phyloP scores from a whole-genome alignment of 2,888 invertebrate genomes.

The Apocheima hispidaria region DNA sequence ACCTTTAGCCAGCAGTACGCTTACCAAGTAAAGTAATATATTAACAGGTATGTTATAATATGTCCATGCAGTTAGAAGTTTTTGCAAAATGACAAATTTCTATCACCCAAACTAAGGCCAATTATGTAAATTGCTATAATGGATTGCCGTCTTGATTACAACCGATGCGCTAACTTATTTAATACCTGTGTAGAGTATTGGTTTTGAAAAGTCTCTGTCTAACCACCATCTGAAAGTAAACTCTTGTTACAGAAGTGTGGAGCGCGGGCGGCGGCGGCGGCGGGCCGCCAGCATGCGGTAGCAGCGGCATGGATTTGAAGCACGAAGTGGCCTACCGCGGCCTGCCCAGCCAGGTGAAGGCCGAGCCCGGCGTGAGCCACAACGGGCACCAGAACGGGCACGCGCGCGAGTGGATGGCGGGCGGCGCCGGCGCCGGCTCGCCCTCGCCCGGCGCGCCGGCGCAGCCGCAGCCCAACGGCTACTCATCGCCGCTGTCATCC shows the following conservation, averaged over 20 bases:
- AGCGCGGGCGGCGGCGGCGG: constrained; percentile 69
- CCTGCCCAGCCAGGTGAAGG: constrained; percentile 82
- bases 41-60: constrained; percentile 17
- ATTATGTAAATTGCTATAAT: too few species aligned
- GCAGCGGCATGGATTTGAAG: constrained; percentile 87
- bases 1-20: constrained; percentile 28
- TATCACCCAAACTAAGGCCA: too few species aligned
- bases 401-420: constrained; percentile 84
- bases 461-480: constrained; percentile 89
- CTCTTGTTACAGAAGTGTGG: constrained; percentile 79
- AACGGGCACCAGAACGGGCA: constrained; percentile 83
- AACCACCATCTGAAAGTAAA: not conserved
- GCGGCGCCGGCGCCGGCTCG: constrained; percentile 84
- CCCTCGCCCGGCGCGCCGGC: constrained; percentile 89
- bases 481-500: constrained; percentile 94
- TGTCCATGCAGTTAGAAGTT: too few species aligned
- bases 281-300: constrained; percentile 82
- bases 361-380: constrained; percentile 83
- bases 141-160: too few species aligned
- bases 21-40: too few species aligned
- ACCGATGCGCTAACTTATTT: too few species aligned
- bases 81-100: too few species aligned
- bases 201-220: not conserved
- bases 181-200: too few species aligned
- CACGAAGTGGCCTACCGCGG: constrained; percentile 88